Percentiles rank a stretch among this genome's conserved stretches.
Evolutionary conservation across 2,888 invertebrate genomes (phyloP).

Genomic region (Cheilosia soror): DNA sequence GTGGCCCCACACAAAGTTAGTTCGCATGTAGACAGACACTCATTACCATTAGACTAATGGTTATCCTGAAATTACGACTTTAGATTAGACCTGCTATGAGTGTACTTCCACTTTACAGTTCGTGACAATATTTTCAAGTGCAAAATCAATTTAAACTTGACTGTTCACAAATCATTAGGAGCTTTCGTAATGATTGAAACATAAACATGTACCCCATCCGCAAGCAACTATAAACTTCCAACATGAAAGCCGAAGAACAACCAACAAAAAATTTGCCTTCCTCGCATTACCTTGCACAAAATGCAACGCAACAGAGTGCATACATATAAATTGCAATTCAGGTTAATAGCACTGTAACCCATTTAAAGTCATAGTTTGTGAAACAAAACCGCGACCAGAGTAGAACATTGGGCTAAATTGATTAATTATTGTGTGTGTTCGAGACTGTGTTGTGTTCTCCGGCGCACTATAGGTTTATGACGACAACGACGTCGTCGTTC

Average conservation of each 20-base stretch:
- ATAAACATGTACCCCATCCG: neutral
- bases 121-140: constrained; percentile 5
- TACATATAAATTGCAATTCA: constrained; percentile 67
- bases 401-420: constrained; percentile 69
- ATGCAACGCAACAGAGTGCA: constrained; percentile 53
- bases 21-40: no score
- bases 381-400: constrained; percentile 58
- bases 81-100: no score
- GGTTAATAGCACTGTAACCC: constrained; percentile 71
- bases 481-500: constrained; percentile 15
- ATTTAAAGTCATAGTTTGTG: constrained; percentile 65
- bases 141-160: constrained; percentile 5
- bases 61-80: no score
- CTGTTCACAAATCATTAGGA: constrained; percentile 6
- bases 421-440: constrained; percentile 72
- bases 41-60: no score
- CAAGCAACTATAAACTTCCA: neutral
- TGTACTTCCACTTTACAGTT: neutral
- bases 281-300: constrained; percentile 47
- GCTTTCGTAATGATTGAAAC: constrained; percentile 10
- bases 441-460: constrained; percentile 43
- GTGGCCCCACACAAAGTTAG: no score
- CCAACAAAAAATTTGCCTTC: constrained; percentile 1
- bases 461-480: neutral
- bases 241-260: constrained; percentile 1